These are phyloP conservation scores for Malthinus seriepunctatus DNA, from an alignment of 2,888 invertebrate genomes.

Conservation along the genomic window DNA sequence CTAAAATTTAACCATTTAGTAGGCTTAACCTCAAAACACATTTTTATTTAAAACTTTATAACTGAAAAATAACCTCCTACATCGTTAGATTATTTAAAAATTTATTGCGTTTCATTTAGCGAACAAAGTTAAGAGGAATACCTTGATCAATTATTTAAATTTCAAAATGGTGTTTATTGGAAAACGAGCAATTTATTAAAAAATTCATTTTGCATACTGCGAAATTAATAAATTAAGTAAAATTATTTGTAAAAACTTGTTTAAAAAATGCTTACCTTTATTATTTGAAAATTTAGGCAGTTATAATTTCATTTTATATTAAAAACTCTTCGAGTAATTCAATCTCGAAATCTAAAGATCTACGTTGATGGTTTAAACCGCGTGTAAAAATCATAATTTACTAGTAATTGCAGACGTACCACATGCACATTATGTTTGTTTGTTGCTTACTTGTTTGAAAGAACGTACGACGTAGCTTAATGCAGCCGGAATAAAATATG, in stretches of 20 bases:
- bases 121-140: not conserved
- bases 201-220: slow-evolving; percentile 9
- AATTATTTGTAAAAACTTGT: slow-evolving; percentile 7
- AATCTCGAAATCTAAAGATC: slow-evolving; percentile 16
- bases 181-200: slow-evolving; percentile 27
- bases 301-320: slow-evolving; percentile 26
- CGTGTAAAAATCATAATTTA: slow-evolving; percentile 27
- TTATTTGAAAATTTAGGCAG: slow-evolving; percentile 17
- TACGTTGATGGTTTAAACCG: slow-evolving; percentile 21
- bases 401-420: slow-evolving; percentile 6
- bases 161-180: slow-evolving; percentile 36
- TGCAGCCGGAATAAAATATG: slow-evolving; percentile 9
- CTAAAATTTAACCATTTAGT: slow-evolving; percentile 15
- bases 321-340: slow-evolving; percentile 19
- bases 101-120: not conserved
- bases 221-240: not conserved
- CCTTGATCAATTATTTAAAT: slow-evolving; percentile 19
- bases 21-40: slow-evolving; percentile 14
- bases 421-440: not conserved
- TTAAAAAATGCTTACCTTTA: slow-evolving; percentile 16
- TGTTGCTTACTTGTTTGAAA: no score
- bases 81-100: not conserved
- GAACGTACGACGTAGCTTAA: slow-evolving; percentile 7
- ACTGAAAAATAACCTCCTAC: no score
- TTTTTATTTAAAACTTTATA: not conserved